phyloP scores from a whole-genome alignment of 2,888 invertebrate genomes.

The Cheilosia urbana region DNA sequence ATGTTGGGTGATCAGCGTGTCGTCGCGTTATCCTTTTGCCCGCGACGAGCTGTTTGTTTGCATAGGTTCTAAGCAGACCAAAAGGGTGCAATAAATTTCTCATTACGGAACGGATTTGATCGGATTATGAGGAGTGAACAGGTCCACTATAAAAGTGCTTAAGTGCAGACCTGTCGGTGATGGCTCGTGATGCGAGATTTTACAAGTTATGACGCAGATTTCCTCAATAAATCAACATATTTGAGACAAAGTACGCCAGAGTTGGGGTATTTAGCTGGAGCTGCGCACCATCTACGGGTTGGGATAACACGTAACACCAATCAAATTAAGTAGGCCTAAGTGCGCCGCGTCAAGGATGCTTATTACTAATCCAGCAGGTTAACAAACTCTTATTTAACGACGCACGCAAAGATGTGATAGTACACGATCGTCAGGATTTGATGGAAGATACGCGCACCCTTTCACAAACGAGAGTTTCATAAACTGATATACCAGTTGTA shows the following conservation, averaged over 20 bases:
- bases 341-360: conserved; percentile 3
- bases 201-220: conserved; percentile 51
- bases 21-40: conserved; percentile 38
- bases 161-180: conserved; percentile 24
- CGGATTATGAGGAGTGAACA: conserved; percentile 56
- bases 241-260: conserved; percentile 7
- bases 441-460: neutral
- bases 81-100: conserved; percentile 62
- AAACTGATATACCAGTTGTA: conserved; percentile 11
- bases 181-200: conserved; percentile 13
- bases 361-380: neutral
- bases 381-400: conserved; percentile 26
- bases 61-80: conserved; percentile 39
- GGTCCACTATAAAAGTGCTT: conserved; percentile 45
- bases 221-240: conserved; percentile 61
- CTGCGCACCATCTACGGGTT: neutral
- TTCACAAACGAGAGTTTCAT: neutral
- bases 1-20: conserved; percentile 54
- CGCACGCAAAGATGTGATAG: neutral
- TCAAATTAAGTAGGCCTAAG: conserved; percentile 40
- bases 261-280: conserved; percentile 13
- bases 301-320: conserved; percentile 26
- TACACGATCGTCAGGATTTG: neutral
- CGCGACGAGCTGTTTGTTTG: conserved; percentile 34
- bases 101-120: conserved; percentile 54